These are phyloP conservation scores for Momotus momota DNA, from an alignment of 2,797 vertebrate species.

Conservation along the genomic window DNA sequence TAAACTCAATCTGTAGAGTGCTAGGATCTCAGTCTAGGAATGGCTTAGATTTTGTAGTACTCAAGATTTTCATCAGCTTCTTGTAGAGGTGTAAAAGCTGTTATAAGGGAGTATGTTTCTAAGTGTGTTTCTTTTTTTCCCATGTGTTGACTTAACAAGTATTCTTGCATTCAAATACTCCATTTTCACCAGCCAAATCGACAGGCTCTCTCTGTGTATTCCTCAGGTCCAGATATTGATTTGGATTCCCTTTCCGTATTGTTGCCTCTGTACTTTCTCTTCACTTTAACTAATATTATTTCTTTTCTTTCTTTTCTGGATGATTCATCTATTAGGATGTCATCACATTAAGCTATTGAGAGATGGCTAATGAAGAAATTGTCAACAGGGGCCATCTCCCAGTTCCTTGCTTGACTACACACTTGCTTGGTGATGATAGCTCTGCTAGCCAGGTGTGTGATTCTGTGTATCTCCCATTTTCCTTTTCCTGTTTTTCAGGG, in stretches of 20 bases:
- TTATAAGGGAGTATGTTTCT: neutral
- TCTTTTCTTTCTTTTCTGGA: neutral
- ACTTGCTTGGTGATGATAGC: neutral
- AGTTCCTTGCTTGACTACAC: neutral
- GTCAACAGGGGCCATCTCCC: neutral
- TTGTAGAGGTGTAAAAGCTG: neutral
- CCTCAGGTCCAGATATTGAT: neutral
- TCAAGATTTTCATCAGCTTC: neutral
- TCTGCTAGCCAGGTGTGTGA: neutral
- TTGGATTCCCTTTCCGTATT: neutral
- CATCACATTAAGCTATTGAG: neutral
- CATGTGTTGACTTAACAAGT: neutral
- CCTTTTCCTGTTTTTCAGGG: neutral
- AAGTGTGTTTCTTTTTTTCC: neutral
- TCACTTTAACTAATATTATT: neutral
- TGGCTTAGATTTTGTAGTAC: neutral
- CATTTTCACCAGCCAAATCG: neutral
- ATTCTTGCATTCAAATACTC: neutral
- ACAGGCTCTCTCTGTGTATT: neutral
- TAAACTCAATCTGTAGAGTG: neutral
- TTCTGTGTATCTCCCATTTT: neutral
- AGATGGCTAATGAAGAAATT: neutral
- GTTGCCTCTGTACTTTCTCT: neutral
- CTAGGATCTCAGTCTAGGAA: neutral
- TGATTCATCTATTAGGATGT: neutral